Evolutionary conservation across 2,888 invertebrate genomes (phyloP).

Genomic region (Epirrhoe alternata): DNA sequence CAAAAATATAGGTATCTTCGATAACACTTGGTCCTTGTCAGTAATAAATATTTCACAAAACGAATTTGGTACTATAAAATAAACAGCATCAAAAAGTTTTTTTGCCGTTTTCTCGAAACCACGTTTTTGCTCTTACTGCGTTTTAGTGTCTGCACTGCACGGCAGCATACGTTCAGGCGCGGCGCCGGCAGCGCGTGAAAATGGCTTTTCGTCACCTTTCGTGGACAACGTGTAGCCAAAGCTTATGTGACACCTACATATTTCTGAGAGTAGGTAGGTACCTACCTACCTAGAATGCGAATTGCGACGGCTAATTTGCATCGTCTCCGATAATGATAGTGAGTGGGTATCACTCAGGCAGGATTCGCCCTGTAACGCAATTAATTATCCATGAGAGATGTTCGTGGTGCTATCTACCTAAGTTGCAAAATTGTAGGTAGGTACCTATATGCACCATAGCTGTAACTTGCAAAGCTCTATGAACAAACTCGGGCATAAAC

Average conservation of each 20-base stretch:
- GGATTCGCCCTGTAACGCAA: constrained; percentile 10
- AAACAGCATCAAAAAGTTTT: too few relatives aligned
- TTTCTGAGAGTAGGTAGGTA: neutral
- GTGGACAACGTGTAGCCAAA: too few relatives aligned
- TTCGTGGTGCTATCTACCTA: neutral
- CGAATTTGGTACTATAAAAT: too few relatives aligned
- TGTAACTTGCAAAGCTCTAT: constrained; percentile 10
- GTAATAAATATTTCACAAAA: too few relatives aligned
- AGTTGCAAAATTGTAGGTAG: neutral
- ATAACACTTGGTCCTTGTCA: too few relatives aligned
- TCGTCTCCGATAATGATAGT: constrained; percentile 28
- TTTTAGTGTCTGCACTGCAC: too few relatives aligned
- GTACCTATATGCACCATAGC: neutral
- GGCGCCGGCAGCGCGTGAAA: too few relatives aligned
- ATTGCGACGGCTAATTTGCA: constrained; percentile 11
- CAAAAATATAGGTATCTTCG: too few relatives aligned
- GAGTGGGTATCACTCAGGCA: constrained; percentile 13
- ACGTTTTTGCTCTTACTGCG: too few relatives aligned
- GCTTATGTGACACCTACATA: neutral
- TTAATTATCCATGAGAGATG: constrained; percentile 8
- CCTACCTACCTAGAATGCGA: neutral
- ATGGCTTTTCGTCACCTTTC: too few relatives aligned
- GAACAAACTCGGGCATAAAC: constrained; percentile 9
- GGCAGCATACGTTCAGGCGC: too few relatives aligned
- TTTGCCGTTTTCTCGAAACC: too few relatives aligned